Evolutionary conservation across 2,888 invertebrate species (phyloP).

Genomic region (Monochamus alternatus): DNA sequence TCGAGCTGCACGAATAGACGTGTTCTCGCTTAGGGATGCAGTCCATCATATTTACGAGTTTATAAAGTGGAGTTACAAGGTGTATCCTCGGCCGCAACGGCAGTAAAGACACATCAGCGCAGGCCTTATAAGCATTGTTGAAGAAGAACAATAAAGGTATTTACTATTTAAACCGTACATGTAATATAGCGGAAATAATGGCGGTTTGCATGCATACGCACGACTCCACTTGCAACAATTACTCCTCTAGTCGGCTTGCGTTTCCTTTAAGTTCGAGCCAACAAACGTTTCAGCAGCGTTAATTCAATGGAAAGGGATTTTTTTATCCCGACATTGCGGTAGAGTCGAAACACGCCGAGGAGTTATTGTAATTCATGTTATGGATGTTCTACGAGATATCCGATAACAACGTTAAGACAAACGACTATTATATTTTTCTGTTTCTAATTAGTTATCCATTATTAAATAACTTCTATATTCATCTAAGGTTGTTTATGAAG

Average conservation of each 20-base stretch:
- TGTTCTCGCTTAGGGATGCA: constrained; percentile 12
- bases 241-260: constrained; percentile 20
- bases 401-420: too few species aligned
- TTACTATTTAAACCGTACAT: constrained; percentile 36
- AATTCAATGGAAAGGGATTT: constrained; percentile 25
- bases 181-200: constrained; percentile 44
- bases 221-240: constrained; percentile 35
- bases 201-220: constrained; percentile 40
- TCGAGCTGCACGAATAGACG: too few species aligned
- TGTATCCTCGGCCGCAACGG: constrained; percentile 24
- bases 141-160: constrained; percentile 38
- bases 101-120: constrained; percentile 26
- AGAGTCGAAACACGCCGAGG: constrained; percentile 17
- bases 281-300: constrained; percentile 15
- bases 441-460: too few species aligned
- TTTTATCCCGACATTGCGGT: not conserved
- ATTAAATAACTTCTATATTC: too few species aligned
- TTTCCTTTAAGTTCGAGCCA: constrained; percentile 9
- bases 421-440: too few species aligned
- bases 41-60: constrained; percentile 27
- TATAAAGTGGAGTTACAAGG: constrained; percentile 16
- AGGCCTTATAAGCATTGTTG: constrained; percentile 32
- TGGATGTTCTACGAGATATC: not conserved
- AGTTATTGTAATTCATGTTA: constrained; percentile 2
- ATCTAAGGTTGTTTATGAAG: too few species aligned